Conservation (phyloP, 2,113 vertebrate genomes). For the Corvus hawaiiensis region DNA sequence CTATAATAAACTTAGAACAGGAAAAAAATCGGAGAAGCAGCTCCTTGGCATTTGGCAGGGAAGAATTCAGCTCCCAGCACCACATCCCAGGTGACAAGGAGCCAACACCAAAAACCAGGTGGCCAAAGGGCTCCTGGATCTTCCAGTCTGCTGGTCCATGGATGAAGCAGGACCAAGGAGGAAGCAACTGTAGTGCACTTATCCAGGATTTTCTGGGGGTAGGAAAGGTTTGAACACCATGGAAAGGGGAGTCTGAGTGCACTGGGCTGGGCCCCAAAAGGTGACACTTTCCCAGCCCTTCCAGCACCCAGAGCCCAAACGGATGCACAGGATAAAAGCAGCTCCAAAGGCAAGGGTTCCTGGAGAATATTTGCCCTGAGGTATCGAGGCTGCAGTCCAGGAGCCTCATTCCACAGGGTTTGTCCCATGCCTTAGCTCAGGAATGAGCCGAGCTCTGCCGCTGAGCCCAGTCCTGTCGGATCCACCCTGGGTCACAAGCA, state of each 20-base stretch:
- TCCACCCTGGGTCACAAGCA: background rate
- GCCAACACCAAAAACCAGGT: background rate
- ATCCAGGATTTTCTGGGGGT: background rate
- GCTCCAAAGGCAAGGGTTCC: background rate
- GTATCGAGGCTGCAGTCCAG: background rate
- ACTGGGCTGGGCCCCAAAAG: background rate
- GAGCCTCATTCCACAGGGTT: background rate
- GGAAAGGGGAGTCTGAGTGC: background rate
- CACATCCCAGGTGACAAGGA: background rate
- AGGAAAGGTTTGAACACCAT: background rate
- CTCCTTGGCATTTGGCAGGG: background rate
- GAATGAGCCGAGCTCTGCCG: background rate
- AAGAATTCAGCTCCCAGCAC: background rate
- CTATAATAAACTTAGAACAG: background rate
- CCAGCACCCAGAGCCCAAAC: background rate
- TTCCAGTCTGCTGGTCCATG: background rate
- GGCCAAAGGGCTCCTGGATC: background rate
- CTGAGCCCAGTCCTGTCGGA: fast-evolving
- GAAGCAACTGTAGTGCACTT: fast-evolving
- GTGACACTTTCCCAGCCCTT: background rate
- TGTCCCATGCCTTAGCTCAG: fast-evolving
- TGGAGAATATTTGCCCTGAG: background rate
- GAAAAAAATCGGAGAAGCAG: background rate
- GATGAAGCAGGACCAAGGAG: background rate
- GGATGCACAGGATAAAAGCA: background rate